Evolutionary conservation across 2,797 vertebrate species (phyloP), one percentile per base, ranked within the genome.

Genomic region (Scolopax rusticola): DNA sequence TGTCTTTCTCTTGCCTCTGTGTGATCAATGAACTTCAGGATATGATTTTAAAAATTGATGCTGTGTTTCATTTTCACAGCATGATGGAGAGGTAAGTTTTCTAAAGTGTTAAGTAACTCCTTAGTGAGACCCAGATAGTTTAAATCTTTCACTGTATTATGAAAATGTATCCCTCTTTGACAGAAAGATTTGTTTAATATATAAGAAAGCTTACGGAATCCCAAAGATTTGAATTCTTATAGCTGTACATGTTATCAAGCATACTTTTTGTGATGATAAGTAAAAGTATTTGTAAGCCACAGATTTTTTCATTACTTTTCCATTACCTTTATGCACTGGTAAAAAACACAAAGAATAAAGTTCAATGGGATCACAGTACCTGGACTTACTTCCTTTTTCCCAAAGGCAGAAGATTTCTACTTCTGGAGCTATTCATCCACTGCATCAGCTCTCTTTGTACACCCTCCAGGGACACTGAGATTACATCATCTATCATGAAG

Each of bases 1-100:
- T 77, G 24, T 79, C 56, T 92, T 81, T 89, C n/a, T 25, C 71
- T 84, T 80, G 50, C 12, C 51, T 84, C 70, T 92, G 23, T 57
- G 28, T 68, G 61, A 89, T 78, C 87, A 80, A 47, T 78, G 65
- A 86, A 87, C 60, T 87, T 89, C 30, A 89, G 50, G 36, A 75
- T 69, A 83, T 11, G 5, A 94, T 71, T 92, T 89, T 89, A 81
- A 95, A 89, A 91, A 69, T 41, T 73, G 82, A 96, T 92, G 53
- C 15, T 38, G 27, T 67, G 60, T 87, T 84, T 96, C 50, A 73
- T 85, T 92, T 77, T 86, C 56, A 70, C 8, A 14, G 36, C 53
- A 45, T 33, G 7, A 81, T 41, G 20, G 60, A 96, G 36, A 5
- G 16, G 14, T 61, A 51, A 51, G 51, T 75, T 86, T 83, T 89